Evolutionary conservation across 2,113 vertebrate species (phyloP).

Genomic region (Canis aureus): DNA sequence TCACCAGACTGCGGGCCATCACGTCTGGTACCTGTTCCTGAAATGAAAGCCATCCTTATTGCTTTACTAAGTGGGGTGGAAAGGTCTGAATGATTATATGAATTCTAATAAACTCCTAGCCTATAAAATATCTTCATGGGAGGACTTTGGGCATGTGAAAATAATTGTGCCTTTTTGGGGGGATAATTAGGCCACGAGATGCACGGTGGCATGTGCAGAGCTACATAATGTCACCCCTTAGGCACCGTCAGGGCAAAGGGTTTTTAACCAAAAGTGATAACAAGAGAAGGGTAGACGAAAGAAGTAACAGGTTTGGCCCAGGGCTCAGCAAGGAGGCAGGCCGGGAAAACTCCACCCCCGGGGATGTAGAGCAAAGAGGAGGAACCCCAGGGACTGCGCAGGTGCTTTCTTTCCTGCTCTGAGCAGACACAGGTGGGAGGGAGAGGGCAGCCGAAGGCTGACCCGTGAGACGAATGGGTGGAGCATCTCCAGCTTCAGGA

Average conservation of each 20-base stretch:
- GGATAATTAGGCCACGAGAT: constrained; percentile 39
- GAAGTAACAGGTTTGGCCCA: not conserved
- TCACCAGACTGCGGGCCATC: not conserved
- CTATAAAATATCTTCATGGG: constrained; percentile 59
- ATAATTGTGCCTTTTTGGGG: constrained; percentile 48
- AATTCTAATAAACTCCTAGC: constrained; percentile 64
- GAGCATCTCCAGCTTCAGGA: not conserved
- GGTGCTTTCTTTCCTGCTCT: not conserved
- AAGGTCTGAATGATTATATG: constrained; percentile 58
- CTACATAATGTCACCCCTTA: not conserved
- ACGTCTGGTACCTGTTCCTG: not conserved
- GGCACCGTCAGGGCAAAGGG: not conserved
- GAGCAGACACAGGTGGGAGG: not conserved
- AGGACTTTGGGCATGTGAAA: constrained; percentile 55
- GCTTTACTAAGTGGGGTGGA: constrained; percentile 49
- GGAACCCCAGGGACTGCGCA: fast-evolving
- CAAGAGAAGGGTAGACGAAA: not conserved
- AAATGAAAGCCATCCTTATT: constrained; percentile 57
- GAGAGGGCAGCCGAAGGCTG: not conserved
- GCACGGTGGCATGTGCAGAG: not conserved
- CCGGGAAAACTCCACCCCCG: fast-evolving
- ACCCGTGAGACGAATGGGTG: not conserved
- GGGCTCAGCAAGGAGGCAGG: not conserved
- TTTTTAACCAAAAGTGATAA: constrained; percentile 16
- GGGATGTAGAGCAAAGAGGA: no score